Conservation (phyloP, 2,113 vertebrate species). For the Cebidichthys violaceus region DNA sequence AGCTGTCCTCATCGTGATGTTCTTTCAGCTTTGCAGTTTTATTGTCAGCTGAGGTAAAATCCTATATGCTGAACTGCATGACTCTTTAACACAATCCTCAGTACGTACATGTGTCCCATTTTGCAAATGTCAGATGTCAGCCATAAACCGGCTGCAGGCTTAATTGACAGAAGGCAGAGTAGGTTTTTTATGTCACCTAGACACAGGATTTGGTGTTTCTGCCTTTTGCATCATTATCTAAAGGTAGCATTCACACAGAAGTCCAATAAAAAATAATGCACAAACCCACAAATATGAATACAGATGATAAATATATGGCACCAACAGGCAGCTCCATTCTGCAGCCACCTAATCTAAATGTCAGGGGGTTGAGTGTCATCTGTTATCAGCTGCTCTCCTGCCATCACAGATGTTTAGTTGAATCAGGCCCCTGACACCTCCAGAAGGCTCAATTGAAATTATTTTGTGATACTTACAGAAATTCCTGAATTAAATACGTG, state of each 20-base stretch:
- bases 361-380: conserved; percentile 40
- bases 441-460: conserved; percentile 35
- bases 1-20: neutral
- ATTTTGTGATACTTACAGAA: conserved; percentile 47
- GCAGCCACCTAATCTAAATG: conserved; percentile 38
- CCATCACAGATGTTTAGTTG: conserved; percentile 40
- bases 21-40: neutral
- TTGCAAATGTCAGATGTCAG: conserved; percentile 27
- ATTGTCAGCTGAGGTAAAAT: conserved; percentile 6
- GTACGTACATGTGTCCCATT: conserved; percentile 6
- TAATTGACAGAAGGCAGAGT: conserved; percentile 15
- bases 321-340: conserved; percentile 10
- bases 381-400: conserved; percentile 31
- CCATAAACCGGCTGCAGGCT: conserved; percentile 10
- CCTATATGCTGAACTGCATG: neutral
- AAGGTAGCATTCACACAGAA: neutral
- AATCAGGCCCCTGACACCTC: conserved; percentile 40
- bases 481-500: conserved; percentile 43
- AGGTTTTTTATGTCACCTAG: neutral
- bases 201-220: neutral
- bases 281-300: conserved; percentile 18
- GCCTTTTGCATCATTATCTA: conserved; percentile 15
- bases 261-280: conserved; percentile 6
- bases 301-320: conserved; percentile 29
- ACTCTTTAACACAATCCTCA: conserved; percentile 1